Base-by-base conservation (phyloP, 1,140 invertebrate genomes). In the Bactericera cockerelli region DNA sequence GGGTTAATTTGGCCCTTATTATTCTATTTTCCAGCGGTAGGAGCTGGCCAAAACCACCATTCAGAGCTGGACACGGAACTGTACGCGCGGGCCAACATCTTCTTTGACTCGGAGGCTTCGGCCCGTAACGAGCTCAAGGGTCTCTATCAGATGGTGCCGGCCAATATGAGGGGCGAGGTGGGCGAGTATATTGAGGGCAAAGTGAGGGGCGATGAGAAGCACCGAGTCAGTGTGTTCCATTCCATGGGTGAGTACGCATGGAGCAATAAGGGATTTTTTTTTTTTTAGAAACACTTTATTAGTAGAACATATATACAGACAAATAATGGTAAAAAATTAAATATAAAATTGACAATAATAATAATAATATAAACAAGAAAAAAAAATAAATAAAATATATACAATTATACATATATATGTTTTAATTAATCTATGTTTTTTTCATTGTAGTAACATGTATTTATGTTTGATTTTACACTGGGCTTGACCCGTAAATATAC, bases 21-120 rank as follows among this genome's bases (percentile, higher is more conserved):
- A 8, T 56, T n/a, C 24, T 16, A 31, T 25, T 38, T 62, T 61
- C 26, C 42, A 75, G 75, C 74, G 57, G 67, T 76, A 36, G 74
- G 75, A 10, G 70, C 68, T 26, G 71, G 72, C 13, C 60, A 63
- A 21, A 66, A 59, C 22, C 70, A 72, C 49, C 69, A 70, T 58
- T 64, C 64, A 14, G 75, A 76, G 61, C 56, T 76, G 11, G 63
- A 67, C 3, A 28, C 64, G 2, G 67, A 70, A 16, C 64, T 72
- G 11, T 77, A 76, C 62, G 54, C 58, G 6, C 62, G 63, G 19
- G 56, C 66, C 1, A 11, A 61, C 25, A 65, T 76, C 11, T 75
- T 69, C 54, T 68, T 75, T 11, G 75, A 77, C 59, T 66, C 68
- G 22, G 59, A 63, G 61, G 64, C 59, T 24, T 70, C 69, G 58